Base-by-base conservation (phyloP, 2,113 vertebrate genomes). In the Pluvianellus socialis region DNA sequence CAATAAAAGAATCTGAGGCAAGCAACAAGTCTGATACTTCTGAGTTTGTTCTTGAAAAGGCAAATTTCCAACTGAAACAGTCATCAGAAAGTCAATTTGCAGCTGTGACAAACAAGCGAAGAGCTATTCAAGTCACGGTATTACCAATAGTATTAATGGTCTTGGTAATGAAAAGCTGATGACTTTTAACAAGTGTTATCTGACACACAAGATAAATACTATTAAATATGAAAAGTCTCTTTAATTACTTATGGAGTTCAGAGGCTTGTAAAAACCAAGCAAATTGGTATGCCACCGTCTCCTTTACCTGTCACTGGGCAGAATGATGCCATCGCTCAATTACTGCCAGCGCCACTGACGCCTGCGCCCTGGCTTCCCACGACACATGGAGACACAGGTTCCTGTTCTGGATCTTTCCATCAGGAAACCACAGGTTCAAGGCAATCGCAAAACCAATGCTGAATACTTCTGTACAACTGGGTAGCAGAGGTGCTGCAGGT, bases 151-250 rank as follows among this genome's bases (percentile, higher is more conserved):
- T 89, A 85, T 85, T 96, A 96, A 95, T 96, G 85, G 94, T 86
- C 80, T 82, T 33, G 20, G 62, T 96, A 96, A 97, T 87, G 70
- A 94, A 96, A 94, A 94, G 70, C 63, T 94, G 88, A 92, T 96
- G 93, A 83, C 88, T 96, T 94, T 91, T 94, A 97, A 95, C 82
- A 94, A 95, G 82, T 80, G 76, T 93, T 96, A 93, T 89, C 91
- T 96, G 89, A 94, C 80, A 93, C 82, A 85, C 56, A 92, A 95
- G 76, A 73, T 89, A 95, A 96, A 96, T 91, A 81, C 59, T 86
- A 81, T 95, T 93, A 96, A 97, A 96, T 95, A 94, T 92, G 84
- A 95, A 59, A 97, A 95, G 67, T 67, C 88, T 84, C 49, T 95
- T 89, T 95, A 96, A 94, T 96, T 92, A 91, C 49, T 61, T 3